Conservation (phyloP, 2,888 invertebrate genomes). For the Leucoma salicis region DNA sequence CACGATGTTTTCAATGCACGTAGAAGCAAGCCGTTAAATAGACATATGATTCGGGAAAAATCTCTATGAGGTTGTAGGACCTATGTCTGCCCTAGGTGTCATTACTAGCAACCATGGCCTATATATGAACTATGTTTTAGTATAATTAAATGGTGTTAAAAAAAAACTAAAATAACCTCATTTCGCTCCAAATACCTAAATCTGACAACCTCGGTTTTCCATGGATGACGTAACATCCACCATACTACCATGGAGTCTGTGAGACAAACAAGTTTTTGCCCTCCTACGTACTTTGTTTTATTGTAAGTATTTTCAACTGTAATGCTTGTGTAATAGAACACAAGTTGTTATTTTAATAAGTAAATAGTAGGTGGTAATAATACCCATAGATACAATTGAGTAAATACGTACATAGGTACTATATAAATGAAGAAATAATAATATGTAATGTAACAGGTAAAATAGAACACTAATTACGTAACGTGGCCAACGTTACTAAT, state of each 20-base stretch:
- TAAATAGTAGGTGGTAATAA: not conserved
- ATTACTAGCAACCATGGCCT: no score
- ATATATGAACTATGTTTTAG: no score
- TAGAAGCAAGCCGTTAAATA: no score
- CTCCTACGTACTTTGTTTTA: conserved; percentile 17
- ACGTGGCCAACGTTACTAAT: not conserved
- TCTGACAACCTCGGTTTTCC: conserved; percentile 10
- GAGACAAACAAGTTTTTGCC: conserved; percentile 50
- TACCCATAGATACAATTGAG: not conserved
- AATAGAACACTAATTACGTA: not conserved
- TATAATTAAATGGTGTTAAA: no score
- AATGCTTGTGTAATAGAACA: not conserved
- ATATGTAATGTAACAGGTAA: conserved; percentile 1
- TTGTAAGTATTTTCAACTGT: not conserved
- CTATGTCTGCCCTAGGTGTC: no score
- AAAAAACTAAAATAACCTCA: no score
- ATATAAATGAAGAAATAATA: no score
- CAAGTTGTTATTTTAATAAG: not conserved
- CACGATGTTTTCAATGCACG: no score
- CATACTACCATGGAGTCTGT: conserved; percentile 20
- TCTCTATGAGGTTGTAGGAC: no score
- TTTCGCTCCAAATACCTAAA: no score
- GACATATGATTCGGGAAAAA: no score
- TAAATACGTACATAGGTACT: not conserved
- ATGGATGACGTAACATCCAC: conserved; percentile 22